A percentile compares a stretch with the other conserved stretches of the same genome.
Conservation (phyloP, 2,797 vertebrate species). For the Danionella dracula region DNA sequence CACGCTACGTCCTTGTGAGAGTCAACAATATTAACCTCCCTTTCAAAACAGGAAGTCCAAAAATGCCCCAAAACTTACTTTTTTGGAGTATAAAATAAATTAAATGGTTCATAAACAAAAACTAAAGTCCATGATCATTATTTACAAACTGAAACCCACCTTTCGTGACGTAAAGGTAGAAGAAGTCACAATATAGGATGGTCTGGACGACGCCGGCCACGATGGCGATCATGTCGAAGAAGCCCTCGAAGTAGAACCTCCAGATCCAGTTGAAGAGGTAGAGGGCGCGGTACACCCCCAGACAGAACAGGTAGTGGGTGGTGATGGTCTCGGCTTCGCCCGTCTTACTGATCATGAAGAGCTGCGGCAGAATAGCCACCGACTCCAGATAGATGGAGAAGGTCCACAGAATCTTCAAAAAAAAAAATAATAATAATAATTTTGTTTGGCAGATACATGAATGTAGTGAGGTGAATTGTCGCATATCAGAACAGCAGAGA, state of each 20-base stretch:
- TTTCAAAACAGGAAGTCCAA: no score
- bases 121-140: no score
- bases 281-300: conserved; percentile 91
- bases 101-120: no score
- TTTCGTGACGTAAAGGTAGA: conserved; percentile 99
- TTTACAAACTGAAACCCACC: conserved; percentile 62
- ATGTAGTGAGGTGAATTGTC: no score
- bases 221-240: conserved; percentile 97
- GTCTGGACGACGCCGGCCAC: conserved; percentile 97
- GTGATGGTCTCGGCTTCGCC: conserved; percentile 98
- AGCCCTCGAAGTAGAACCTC: conserved; percentile 97
- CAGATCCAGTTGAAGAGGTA: conserved; percentile 99
- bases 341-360: conserved; percentile 98
- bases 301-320: conserved; percentile 95
- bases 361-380: conserved; percentile 95
- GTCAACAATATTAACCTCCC: no score
- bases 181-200: conserved; percentile 98
- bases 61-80: no score
- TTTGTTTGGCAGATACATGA: no score
- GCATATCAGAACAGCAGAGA: no score
- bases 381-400: conserved; percentile 99
- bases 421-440: no score
- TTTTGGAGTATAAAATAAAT: no score
- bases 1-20: no score
- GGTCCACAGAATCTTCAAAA: conserved; percentile 90